phyloP scores from a whole-genome alignment of 2,797 vertebrate genomes.

The Sarcoramphus papa region DNA sequence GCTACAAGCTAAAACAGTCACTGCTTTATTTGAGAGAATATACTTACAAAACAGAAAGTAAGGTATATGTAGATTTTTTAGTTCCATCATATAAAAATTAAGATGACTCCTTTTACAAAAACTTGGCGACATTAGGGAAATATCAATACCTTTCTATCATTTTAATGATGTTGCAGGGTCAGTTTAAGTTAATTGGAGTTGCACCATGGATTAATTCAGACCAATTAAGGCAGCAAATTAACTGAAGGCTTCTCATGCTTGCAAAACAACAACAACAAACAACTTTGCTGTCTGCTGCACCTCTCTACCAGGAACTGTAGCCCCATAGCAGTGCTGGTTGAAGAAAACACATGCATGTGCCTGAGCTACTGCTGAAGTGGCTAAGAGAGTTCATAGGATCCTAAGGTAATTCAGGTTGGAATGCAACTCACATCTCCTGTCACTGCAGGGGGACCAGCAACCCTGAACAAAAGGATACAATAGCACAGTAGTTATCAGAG shows the following conservation, averaged over 20 bases:
- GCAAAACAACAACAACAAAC: background rate
- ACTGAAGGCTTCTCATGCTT: background rate
- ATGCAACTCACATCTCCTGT: fast-evolving
- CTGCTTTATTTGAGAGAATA: background rate
- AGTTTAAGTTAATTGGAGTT: constrained; percentile 1
- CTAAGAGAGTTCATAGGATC: background rate
- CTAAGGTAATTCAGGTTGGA: background rate
- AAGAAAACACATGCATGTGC: fast-evolving
- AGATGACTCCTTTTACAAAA: background rate
- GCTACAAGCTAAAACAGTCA: background rate
- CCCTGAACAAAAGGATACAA: background rate
- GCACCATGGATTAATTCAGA: background rate
- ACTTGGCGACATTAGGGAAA: background rate
- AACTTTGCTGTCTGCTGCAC: background rate
- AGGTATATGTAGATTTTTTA: background rate
- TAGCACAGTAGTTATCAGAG: background rate
- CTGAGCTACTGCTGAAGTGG: background rate
- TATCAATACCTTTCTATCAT: background rate
- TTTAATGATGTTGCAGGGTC: background rate
- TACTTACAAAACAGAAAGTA: background rate
- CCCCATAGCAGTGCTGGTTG: background rate
- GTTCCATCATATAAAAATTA: background rate
- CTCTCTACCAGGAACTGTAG: background rate
- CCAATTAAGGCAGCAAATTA: background rate
- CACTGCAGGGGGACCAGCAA: background rate